A percentile compares a stretch with the other conserved stretches of the same genome.
Conservation (phyloP, 1,140 invertebrate genomes). For the Ostrea denselamellosa region DNA sequence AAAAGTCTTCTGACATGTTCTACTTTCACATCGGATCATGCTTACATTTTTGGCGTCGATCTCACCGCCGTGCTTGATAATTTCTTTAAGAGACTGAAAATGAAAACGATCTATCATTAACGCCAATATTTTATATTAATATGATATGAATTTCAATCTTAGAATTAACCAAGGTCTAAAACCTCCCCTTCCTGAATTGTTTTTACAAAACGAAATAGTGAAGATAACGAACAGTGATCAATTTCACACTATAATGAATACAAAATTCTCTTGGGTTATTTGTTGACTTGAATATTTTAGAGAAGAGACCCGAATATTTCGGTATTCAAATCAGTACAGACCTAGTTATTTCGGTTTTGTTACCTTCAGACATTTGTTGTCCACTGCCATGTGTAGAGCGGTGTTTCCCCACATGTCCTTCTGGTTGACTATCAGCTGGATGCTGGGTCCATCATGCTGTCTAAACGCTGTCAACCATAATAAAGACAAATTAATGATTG, state of each 20-base stretch:
- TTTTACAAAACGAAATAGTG: too few relatives aligned
- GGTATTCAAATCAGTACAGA: too few relatives aligned
- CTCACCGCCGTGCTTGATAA: neutral
- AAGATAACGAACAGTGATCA: too few relatives aligned
- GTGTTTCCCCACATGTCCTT: constrained; percentile 46
- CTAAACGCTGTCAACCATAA: neutral
- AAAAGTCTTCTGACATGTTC: too few relatives aligned
- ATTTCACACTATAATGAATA: too few relatives aligned
- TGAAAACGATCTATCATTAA: neutral
- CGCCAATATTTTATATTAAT: neutral
- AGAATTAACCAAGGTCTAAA: neutral
- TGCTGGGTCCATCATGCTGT: neutral
- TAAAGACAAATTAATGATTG: neutral
- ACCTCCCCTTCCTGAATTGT: neutral
- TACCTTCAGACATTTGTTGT: constrained; percentile 32
- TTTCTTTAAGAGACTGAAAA: neutral
- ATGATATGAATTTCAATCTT: neutral
- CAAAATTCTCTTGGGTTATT: too few relatives aligned
- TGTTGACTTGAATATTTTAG: too few relatives aligned
- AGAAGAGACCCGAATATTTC: too few relatives aligned
- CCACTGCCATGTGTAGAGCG: constrained; percentile 44
- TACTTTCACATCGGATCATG: neutral
- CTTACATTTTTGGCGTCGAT: neutral
- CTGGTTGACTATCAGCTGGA: constrained; percentile 36
- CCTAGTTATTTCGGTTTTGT: too few relatives aligned